Evolutionary conservation across 2,888 invertebrate genomes (phyloP).

Genomic region (Macrosiphum euphorbiae): DNA sequence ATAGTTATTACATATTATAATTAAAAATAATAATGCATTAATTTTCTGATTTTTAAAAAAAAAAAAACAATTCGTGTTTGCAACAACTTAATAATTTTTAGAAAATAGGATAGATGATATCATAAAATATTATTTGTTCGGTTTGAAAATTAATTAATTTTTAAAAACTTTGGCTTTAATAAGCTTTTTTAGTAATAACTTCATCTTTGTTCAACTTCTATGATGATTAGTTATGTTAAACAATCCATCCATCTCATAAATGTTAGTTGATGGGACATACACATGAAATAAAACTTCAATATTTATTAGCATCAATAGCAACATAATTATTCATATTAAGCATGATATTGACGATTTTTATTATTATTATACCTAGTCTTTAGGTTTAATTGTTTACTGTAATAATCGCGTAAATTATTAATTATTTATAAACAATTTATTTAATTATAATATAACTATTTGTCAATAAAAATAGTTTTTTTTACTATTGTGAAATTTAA

Average conservation of each 20-base stretch:
- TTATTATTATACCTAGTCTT: neutral
- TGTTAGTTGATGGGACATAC: neutral
- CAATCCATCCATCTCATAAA: neutral
- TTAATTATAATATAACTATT: neutral
- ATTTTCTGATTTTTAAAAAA: neutral
- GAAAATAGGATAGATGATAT: neutral
- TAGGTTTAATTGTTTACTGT: neutral
- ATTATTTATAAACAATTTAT: neutral
- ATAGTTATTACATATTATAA: neutral
- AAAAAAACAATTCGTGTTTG: neutral
- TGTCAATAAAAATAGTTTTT: neutral
- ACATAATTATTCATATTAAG: neutral
- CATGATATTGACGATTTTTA: neutral
- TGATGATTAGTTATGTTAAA: neutral
- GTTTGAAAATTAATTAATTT: neutral
- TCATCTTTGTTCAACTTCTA: neutral
- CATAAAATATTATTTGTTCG: neutral
- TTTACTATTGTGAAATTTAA: neutral
- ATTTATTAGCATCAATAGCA: neutral
- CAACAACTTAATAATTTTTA: neutral
- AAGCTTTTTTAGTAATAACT: neutral
- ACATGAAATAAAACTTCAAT: neutral
- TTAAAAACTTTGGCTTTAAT: neutral
- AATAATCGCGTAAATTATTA: neutral
- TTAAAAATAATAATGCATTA: neutral